Evolutionary conservation across 23 tunicate species (phyloP), one percentile per base, ranked within the genome.

Genomic region (Halocynthia roretzi): DNA sequence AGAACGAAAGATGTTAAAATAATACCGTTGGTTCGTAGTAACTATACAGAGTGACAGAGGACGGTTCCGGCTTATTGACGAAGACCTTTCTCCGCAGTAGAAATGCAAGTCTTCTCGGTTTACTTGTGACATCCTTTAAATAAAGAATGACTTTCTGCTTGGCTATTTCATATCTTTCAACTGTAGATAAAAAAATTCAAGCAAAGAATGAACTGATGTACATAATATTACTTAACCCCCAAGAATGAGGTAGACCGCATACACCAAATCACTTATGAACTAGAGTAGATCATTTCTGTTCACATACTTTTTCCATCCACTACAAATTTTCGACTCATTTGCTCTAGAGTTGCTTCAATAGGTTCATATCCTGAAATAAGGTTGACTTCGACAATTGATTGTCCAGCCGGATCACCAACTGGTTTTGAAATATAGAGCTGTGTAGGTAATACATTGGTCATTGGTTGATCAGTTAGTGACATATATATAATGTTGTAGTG

Each of bases 351-450:
- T 22, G 63, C 53, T 56, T 70, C 68, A 22, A 82, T 54, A 44
- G 87, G 80, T 22, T 40, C 76, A 52, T 68, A 88, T 6, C 95
- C 95, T 15, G 95, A 88, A 68, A 88, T n/a, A 9, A 83, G 61
- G 53, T 79, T 86, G 57, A 88, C 66, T 53, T 88, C 87, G 54
- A 88, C 68, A 11, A 83, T 88, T 14, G 95, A 64, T 68, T 76
- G 80, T 54, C 72, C 84, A 6, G 87, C 66, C 21, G 82, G 66
- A 21, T 66, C 71, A 17, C 84, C 80, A 10, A 62, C 65, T 7
- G 77, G 72, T 63, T 87, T 87, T 5, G 83, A 52, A 65, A 87
- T 72, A 9, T 77, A 17, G 7, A 87, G 54, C 93, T 87, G 64
- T 62, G 63, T 31, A 72, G 44, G 50, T 20, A 50, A 20, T 8